phyloP scores from a whole-genome alignment of 1,140 invertebrate genomes.

The Acromyrmex heyeri region DNA sequence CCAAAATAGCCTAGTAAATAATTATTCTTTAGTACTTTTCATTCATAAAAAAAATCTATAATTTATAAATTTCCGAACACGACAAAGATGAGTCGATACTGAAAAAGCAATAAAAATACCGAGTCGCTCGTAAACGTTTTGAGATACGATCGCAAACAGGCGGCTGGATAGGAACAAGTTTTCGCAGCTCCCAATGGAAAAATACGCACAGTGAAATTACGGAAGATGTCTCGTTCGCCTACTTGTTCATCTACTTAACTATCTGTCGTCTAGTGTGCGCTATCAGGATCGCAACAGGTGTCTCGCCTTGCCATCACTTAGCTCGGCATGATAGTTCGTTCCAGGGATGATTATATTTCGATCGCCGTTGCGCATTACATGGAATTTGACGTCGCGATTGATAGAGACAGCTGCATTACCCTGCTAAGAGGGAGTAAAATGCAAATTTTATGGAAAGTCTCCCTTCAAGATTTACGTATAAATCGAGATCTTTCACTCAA shows the following conservation, averaged over 20 bases:
- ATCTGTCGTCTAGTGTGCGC: conserved; percentile 65
- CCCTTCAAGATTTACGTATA: conserved; percentile 16
- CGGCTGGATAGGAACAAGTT: background rate
- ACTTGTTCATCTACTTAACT: conserved; percentile 64
- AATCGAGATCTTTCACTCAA: conserved; percentile 9
- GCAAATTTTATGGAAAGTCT: conserved; percentile 7
- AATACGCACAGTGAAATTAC: conserved; percentile 24
- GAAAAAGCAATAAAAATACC: conserved; percentile 45
- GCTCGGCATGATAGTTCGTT: conserved; percentile 68
- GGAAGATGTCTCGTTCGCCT: conserved; percentile 34
- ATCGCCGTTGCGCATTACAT: conserved; percentile 48
- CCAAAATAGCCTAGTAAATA: background rate
- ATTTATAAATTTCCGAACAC: conserved; percentile 23
- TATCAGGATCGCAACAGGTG: conserved; percentile 82
- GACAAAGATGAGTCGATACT: conserved; percentile 17
- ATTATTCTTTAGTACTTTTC: background rate
- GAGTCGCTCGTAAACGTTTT: conserved; percentile 61
- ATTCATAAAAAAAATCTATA: background rate
- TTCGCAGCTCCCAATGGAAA: conserved; percentile 37
- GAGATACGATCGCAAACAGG: conserved; percentile 46
- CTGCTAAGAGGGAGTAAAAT: background rate
- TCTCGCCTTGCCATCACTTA: conserved; percentile 73
- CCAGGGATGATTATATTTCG: conserved; percentile 78
- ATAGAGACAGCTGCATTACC: conserved; percentile 23
- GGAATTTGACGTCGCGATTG: background rate